Evolutionary conservation across 37 sponge, comb jelly and placozoan species (phyloP).

Genomic region (Beroe forskalii): DNA sequence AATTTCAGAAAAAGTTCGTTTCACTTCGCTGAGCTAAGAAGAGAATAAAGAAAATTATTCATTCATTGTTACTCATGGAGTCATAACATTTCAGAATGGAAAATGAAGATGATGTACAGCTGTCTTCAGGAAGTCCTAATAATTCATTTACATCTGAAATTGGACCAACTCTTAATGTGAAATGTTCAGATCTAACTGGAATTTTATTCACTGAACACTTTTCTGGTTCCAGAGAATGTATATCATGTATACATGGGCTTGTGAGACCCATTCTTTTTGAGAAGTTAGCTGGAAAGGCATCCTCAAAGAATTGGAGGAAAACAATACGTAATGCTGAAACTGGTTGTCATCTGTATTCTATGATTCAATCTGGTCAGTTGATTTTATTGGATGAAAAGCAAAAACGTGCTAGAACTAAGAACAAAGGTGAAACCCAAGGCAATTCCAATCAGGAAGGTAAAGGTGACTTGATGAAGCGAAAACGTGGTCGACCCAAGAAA

Average conservation of each 20-base stretch:
- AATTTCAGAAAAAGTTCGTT: too few species aligned
- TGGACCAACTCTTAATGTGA: constrained; percentile 1
- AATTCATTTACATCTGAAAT: too few species aligned
- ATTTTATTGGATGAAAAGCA: neutral
- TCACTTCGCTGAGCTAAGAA: too few species aligned
- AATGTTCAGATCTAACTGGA: neutral
- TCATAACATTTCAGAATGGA: neutral
- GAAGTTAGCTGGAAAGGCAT: constrained; percentile 30
- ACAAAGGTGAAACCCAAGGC: neutral
- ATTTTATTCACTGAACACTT: neutral
- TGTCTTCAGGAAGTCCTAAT: too few species aligned
- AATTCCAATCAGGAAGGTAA: neutral
- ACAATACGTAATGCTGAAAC: neutral
- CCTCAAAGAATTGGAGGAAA: neutral
- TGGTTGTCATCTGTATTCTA: neutral
- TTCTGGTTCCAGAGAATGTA: neutral
- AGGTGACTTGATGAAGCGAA: neutral
- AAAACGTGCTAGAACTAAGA: neutral
- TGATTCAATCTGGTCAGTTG: neutral
- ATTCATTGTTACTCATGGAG: too few species aligned
- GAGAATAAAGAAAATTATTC: too few species aligned
- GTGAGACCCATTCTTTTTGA: constrained; percentile 9
- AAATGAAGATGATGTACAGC: neutral
- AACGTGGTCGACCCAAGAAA: constrained; percentile 38
- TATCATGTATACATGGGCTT: constrained; percentile 25